Base-by-base conservation (phyloP, 2,888 invertebrate genomes). In the Lathronympha strigana region DNA sequence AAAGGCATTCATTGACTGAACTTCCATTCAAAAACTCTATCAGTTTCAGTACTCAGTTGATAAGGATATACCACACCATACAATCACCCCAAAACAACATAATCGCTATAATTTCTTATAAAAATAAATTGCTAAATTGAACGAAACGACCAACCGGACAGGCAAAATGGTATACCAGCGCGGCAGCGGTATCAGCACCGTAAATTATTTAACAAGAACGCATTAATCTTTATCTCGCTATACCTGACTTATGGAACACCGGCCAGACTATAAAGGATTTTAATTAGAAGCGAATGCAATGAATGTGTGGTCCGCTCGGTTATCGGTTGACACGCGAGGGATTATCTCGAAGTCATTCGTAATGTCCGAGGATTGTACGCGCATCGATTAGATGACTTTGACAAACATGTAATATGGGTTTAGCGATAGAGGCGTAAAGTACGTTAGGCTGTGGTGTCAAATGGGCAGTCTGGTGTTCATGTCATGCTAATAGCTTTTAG, bases 201-300 rank as follows among this genome's bases (percentile, higher is more conserved):
- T 90, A 89, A 90, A 87, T 90, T 88, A 88, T 88, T 85, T 88
- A 86, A 88, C 87, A 87, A 81, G 83, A 76, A 72, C 73, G 76
- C 83, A 88, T 88, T 89, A 85, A 85, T 88, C 86, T 88, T 87
- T 87, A 89, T 88, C 85, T 84, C 82, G 82, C 82, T 76, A 82
- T 78, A 81, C 81, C 75, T 71, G 73, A 73, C 74, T 76, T 73
- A 72, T 71, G 71, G 69, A 73, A 71, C 71, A 72, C 71, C 76
- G 76, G 76, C 68, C 64, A 63, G 72, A 77, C 79, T 81, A 75
- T 81, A 82, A 82, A 81, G 78, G 80, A 78, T 76, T 87, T 86
- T 86, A 87, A 86, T 87, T 86, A 84, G 83, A 78, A 76, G 76
- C 71, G 75, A 73, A 81, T 81, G 78, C 83, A 83, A 85, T 86